Evolutionary conservation across 1,140 invertebrate species (phyloP).

Genomic region (Drosophila sp.): DNA sequence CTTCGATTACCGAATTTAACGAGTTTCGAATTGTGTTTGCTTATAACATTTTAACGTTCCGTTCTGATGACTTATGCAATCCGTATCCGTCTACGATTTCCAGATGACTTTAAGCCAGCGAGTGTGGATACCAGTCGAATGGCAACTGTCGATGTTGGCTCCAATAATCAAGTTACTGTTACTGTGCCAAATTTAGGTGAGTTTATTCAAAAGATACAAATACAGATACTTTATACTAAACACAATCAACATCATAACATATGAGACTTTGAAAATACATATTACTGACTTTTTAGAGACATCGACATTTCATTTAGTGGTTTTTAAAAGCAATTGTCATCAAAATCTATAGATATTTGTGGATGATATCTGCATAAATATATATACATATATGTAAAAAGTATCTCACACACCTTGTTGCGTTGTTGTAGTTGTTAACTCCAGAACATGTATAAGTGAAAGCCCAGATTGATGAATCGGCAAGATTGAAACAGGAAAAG

Average conservation of each 20-base stretch:
- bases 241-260: too few relatives aligned
- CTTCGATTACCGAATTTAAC: not conserved
- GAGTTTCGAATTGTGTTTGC: slow-evolving; percentile 43
- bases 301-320: too few relatives aligned
- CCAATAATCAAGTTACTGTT: slow-evolving; percentile 95
- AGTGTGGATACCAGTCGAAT: slow-evolving; percentile 96
- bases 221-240: not conserved
- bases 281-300: too few relatives aligned
- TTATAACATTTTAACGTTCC: not conserved
- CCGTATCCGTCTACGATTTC: slow-evolving; percentile 72
- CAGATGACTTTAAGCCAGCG: slow-evolving; percentile 99
- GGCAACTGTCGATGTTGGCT: slow-evolving; percentile 94
- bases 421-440: too few relatives aligned
- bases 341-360: too few relatives aligned
- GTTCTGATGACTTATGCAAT: slow-evolving; percentile 31
- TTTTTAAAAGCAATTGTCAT: too few relatives aligned
- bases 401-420: not conserved
- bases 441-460: not conserved
- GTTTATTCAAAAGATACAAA: slow-evolving; percentile 31
- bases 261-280: too few relatives aligned
- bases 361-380: too few relatives aligned
- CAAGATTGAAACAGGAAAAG: not conserved
- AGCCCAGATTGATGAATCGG: not conserved
- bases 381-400: too few relatives aligned
- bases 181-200: slow-evolving; percentile 95